Evolutionary conservation across 1,140 invertebrate species (phyloP).

Genomic region (Akabosia matsudoensis): DNA sequence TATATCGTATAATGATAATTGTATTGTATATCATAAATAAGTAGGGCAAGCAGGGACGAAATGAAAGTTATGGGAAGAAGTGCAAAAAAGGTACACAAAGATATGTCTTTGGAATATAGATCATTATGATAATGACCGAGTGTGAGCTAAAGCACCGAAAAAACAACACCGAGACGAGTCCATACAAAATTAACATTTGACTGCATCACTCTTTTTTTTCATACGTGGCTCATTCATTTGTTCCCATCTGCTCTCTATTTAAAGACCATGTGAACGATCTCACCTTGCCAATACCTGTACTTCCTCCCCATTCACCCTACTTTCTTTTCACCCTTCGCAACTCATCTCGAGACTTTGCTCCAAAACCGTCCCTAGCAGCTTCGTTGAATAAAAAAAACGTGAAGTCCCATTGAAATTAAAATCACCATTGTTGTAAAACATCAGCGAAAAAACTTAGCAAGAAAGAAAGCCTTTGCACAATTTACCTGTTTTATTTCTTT

Average conservation of each 20-base stretch:
- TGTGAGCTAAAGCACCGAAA: not conserved
- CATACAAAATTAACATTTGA: not conserved
- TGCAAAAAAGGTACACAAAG: not conserved
- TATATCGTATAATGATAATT: not conserved
- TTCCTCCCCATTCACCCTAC: not conserved
- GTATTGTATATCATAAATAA: not conserved
- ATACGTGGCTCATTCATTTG: not conserved
- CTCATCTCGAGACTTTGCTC: too few species aligned
- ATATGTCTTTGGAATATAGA: not conserved
- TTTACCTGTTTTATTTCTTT: not conserved
- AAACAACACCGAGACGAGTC: not conserved
- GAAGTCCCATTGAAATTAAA: slow-evolving; percentile 15
- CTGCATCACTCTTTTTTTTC: not conserved
- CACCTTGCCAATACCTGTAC: slow-evolving; percentile 16
- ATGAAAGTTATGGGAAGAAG: not conserved
- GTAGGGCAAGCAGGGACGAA: not conserved
- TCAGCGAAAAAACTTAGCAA: too few species aligned
- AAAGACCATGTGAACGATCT: slow-evolving; percentile 5
- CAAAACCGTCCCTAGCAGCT: too few species aligned
- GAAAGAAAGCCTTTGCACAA: not conserved
- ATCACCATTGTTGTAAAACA: not conserved
- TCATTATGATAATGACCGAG: not conserved
- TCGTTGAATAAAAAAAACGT: too few species aligned
- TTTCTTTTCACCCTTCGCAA: not conserved
- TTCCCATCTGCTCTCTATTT: not conserved